Conservation (phyloP, 2,113 vertebrate species). For the Plestiodon gilberti region DNA sequence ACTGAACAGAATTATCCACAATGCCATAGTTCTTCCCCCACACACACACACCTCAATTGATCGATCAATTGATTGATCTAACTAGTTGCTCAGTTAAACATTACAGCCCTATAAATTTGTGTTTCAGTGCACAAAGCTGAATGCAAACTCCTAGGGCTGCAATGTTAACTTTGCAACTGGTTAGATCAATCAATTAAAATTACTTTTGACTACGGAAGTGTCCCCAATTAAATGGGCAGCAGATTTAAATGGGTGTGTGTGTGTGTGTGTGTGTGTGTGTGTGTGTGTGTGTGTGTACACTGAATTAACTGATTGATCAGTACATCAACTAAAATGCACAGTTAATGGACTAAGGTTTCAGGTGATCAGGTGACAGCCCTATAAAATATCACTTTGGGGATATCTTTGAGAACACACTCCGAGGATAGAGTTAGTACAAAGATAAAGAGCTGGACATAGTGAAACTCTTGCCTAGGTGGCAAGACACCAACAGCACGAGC, state of each 20-base stretch:
- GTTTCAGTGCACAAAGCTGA: neutral
- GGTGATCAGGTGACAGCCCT: neutral
- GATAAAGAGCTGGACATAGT: neutral
- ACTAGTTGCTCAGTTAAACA: too few relatives aligned
- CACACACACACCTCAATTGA: too few relatives aligned
- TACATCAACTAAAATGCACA: too few relatives aligned
- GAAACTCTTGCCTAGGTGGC: constrained; percentile 16
- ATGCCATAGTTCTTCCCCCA: neutral
- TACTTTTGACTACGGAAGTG: too few relatives aligned
- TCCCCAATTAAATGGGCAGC: too few relatives aligned
- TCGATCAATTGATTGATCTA: too few relatives aligned
- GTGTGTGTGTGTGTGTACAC: too few relatives aligned
- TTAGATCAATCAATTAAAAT: too few relatives aligned
- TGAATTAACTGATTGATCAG: too few relatives aligned
- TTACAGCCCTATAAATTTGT: neutral
- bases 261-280: too few relatives aligned
- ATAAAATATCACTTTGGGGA: neutral
- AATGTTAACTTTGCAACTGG: too few relatives aligned
- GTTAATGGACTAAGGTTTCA: neutral
- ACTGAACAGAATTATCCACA: neutral
- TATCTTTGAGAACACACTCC: neutral
- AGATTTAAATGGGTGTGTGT: too few relatives aligned
- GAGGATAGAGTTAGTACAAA: neutral
- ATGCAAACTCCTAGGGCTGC: neutral
- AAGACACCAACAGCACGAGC: neutral